Conservation (phyloP, 2,113 vertebrate species). For the Probosciger aterrimus region DNA sequence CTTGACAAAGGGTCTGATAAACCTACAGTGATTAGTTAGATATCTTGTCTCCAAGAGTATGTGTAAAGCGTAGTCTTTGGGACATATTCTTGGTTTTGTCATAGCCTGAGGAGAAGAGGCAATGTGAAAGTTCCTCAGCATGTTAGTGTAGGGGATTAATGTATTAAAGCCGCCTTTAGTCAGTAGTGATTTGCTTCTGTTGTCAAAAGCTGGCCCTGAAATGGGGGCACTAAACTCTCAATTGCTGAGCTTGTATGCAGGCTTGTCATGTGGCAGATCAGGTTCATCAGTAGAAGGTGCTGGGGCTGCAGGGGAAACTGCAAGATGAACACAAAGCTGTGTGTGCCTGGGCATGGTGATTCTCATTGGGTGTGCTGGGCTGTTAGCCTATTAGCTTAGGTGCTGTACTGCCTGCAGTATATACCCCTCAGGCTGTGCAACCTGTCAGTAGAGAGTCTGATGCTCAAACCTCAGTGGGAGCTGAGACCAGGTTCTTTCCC, state of each 20-base stretch:
- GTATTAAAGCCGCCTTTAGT: background rate
- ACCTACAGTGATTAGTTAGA: rapidly evolving
- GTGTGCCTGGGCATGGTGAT: background rate
- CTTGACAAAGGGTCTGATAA: rapidly evolving
- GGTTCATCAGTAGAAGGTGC: background rate
- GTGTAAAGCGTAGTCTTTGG: background rate
- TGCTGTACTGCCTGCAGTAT: background rate
- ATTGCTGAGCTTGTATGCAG: background rate
- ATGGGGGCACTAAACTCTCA: background rate
- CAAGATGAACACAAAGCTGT: background rate
- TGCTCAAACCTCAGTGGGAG: background rate
- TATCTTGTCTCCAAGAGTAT: background rate
- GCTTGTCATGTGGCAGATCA: background rate
- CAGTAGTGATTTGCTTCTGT: background rate
- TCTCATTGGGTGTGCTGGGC: background rate
- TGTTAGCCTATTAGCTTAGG: background rate
- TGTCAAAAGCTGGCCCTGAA: background rate
- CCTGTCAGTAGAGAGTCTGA: background rate
- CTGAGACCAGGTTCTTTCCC: background rate
- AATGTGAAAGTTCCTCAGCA: background rate
- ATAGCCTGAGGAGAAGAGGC: no score
- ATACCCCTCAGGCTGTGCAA: background rate
- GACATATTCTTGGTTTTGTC: rapidly evolving
- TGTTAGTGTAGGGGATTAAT: background rate
- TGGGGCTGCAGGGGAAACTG: background rate